These are phyloP conservation scores for Adelphocoris suturalis DNA, from an alignment of 2,888 invertebrate genomes.

Conservation along the genomic window DNA sequence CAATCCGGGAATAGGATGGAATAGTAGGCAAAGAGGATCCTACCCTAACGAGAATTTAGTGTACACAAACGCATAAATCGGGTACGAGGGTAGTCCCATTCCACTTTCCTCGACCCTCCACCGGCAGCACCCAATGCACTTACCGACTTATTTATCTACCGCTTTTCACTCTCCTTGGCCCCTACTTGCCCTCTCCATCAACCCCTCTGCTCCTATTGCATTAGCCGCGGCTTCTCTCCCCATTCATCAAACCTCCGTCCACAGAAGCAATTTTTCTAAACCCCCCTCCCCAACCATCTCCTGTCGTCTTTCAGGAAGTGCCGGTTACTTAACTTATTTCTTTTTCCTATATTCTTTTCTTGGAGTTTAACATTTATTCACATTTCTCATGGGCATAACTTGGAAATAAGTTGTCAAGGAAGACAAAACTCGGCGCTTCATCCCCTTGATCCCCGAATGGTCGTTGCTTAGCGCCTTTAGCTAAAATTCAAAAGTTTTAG, in stretches of 20 bases:
- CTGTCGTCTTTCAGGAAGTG: conserved; percentile 6
- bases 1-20: conserved; percentile 22
- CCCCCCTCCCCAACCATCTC: background rate
- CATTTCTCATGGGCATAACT: background rate
- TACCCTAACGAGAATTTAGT: conserved; percentile 71
- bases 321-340: conserved; percentile 39
- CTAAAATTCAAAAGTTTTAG: too few relatives aligned
- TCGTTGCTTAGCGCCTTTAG: too few relatives aligned
- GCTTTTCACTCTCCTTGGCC: conserved; percentile 42
- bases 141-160: conserved; percentile 65
- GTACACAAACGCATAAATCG: conserved; percentile 72
- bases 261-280: background rate
- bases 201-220: conserved; percentile 33
- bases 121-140: conserved; percentile 62
- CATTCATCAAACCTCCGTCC: conserved; percentile 55
- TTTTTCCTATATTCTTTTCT: background rate
- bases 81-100: background rate
- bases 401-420: too few relatives aligned
- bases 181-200: background rate
- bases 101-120: conserved; percentile 30
- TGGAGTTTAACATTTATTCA: background rate
- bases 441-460: too few relatives aligned
- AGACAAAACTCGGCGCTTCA: too few relatives aligned
- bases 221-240: conserved; percentile 57
- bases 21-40: conserved; percentile 60